Evolutionary conservation across 2,888 invertebrate genomes (phyloP).

Genomic region (Pardosa pseudoannulata): DNA sequence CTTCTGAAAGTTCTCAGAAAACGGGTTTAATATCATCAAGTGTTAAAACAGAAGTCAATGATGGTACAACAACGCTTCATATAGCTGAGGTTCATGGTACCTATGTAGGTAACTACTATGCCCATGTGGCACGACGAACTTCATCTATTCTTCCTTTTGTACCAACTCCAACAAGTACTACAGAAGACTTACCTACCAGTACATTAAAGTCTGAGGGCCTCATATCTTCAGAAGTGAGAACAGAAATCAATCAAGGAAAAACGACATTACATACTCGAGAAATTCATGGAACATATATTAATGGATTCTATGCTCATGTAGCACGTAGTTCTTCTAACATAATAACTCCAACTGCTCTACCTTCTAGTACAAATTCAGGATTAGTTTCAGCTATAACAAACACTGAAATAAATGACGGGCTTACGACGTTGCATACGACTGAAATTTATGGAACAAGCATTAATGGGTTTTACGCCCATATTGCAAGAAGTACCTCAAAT

Average conservation of each 20-base stretch:
- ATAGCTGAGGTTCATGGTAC: constrained; percentile 73
- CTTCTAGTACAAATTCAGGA: constrained; percentile 50
- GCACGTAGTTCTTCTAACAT: constrained; percentile 72
- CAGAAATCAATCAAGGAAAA: constrained; percentile 71
- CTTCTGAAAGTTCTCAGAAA: constrained; percentile 31
- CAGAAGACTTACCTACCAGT: not conserved
- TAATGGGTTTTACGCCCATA: constrained; percentile 73
- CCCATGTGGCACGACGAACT: constrained; percentile 73
- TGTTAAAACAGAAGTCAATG: constrained; percentile 66
- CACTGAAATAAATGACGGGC: constrained; percentile 69
- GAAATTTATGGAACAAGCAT: constrained; percentile 73
- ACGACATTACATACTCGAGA: constrained; percentile 73
- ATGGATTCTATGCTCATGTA: constrained; percentile 73
- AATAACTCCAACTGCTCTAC: constrained; percentile 49
- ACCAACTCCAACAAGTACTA: not conserved
- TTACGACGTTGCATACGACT: constrained; percentile 72
- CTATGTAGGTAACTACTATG: constrained; percentile 73
- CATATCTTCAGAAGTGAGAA: constrained; percentile 67
- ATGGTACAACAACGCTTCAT: constrained; percentile 67
- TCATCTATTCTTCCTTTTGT: constrained; percentile 61
- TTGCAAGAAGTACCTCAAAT: constrained; percentile 64
- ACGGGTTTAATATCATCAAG: constrained; percentile 73
- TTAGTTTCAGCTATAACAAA: constrained; percentile 68
- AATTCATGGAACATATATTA: constrained; percentile 71
- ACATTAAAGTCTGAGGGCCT: constrained; percentile 56